phyloP scores from a whole-genome alignment of 2,888 invertebrate species.

The Ligdia adustata region DNA sequence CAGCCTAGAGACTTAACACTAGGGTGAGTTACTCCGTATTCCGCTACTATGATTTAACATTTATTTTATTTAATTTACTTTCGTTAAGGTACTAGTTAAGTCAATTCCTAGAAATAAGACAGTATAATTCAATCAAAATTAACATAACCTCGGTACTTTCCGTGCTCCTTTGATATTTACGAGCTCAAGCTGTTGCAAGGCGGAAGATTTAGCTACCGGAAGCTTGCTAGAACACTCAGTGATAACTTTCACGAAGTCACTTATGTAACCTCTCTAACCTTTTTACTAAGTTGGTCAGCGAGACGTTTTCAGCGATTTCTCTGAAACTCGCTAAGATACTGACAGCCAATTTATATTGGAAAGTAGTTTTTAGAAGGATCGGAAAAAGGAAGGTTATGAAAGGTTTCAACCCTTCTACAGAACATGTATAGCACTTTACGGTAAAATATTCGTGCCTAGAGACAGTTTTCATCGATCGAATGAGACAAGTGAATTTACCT shows the following conservation, averaged over 20 bases:
- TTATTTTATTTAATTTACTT: too few species aligned
- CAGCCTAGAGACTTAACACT: too few species aligned
- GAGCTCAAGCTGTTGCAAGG: constrained; percentile 23
- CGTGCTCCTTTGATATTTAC: constrained; percentile 32
- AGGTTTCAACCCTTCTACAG: too few species aligned
- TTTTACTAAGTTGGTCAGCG: constrained; percentile 25
- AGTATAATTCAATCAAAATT: constrained; percentile 8
- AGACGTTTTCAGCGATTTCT: constrained; percentile 1
- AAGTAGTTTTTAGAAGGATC: constrained; percentile 3
- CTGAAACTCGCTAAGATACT: too few species aligned
- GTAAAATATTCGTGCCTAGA: too few species aligned
- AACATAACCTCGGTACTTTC: constrained; percentile 13
- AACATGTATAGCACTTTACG: too few species aligned
- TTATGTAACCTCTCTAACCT: constrained; percentile 40
- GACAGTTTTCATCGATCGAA: too few species aligned
- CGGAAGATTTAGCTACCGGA: constrained; percentile 45
- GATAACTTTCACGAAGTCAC: constrained; percentile 52
- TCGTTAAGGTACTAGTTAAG: too few species aligned
- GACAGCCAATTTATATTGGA: constrained; percentile 8
- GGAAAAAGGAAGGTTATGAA: background rate
- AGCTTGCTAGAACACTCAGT: constrained; percentile 42
- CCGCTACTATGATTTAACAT: too few species aligned
- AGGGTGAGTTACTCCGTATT: too few species aligned
- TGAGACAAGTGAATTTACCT: too few species aligned
- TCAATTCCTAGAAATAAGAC: background rate